Evolutionary conservation across 92 coral and sea anemone species (phyloP).

Genomic region (Epizoanthus stellaris): DNA sequence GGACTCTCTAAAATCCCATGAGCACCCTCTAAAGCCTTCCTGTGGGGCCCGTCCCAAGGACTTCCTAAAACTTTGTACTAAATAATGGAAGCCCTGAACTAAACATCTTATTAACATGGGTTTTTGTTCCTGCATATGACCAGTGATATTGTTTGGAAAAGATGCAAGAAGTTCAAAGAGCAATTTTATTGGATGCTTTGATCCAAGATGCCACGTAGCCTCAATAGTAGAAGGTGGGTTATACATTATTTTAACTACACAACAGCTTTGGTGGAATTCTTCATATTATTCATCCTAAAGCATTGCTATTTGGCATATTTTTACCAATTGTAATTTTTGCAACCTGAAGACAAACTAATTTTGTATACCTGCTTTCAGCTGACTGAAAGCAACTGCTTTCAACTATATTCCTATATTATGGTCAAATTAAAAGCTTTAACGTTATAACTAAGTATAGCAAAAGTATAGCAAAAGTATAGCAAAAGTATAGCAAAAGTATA

Average conservation of each 20-base stretch:
- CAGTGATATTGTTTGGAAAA: slow-evolving; percentile 88
- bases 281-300: not conserved
- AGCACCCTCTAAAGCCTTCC: no score
- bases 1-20: no score
- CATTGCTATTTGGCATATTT: not conserved
- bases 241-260: not conserved
- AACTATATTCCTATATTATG: no score
- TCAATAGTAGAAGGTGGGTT: slow-evolving; percentile 88
- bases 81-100: no score
- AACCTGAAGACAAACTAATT: not conserved
- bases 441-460: no score
- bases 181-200: slow-evolving; percentile 90
- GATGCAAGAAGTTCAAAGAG: slow-evolving; percentile 85
- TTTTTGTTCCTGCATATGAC: not conserved
- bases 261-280: not conserved
- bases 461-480: no score
- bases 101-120: not conserved
- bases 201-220: slow-evolving; percentile 87
- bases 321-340: not conserved
- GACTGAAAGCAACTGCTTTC: no score
- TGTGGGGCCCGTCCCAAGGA: no score
- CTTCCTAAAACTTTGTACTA: no score
- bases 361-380: no score
- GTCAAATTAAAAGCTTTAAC: no score
- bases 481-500: no score